These are phyloP conservation scores for Seriola aureovittata DNA, from an alignment of 2,113 vertebrate species.

Conservation along the genomic window DNA sequence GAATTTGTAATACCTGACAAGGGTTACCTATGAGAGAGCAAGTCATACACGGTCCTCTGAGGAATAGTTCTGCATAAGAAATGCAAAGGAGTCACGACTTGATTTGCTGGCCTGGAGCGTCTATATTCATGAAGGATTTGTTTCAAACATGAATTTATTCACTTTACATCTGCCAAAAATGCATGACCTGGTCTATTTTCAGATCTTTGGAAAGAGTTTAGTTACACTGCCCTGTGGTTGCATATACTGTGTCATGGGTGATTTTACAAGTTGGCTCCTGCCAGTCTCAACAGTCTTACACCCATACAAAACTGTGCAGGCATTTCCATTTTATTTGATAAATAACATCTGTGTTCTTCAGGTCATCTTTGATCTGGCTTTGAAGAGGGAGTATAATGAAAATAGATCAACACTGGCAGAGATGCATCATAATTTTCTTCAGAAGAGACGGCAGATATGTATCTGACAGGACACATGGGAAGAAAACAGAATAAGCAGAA, in stretches of 20 bases:
- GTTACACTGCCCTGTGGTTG: slow-evolving; percentile 1
- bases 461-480: slow-evolving; percentile 26
- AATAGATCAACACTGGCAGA: slow-evolving; percentile 31
- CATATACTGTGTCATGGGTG: neutral
- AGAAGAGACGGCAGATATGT: slow-evolving; percentile 10
- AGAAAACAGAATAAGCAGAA: slow-evolving; percentile 7
- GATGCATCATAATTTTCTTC: neutral
- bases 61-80: slow-evolving; percentile 7
- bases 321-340: slow-evolving; percentile 16
- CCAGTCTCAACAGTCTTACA: neutral
- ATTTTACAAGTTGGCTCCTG: slow-evolving; percentile 16
- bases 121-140: slow-evolving; percentile 24
- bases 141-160: neutral
- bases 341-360: neutral
- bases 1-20: slow-evolving; percentile 37
- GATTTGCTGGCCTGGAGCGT: slow-evolving; percentile 9
- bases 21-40: slow-evolving; percentile 3
- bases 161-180: slow-evolving; percentile 13
- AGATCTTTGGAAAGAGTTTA: neutral
- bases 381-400: slow-evolving; percentile 22
- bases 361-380: slow-evolving; percentile 40
- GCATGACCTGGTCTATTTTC: neutral
- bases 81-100: neutral
- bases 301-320: neutral
- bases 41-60: slow-evolving; percentile 6